A percentile compares a stretch with the other conserved stretches of the same genome.
These are phyloP conservation scores for Apamea anceps DNA, from an alignment of 2,888 invertebrate genomes.

Conservation along the genomic window DNA sequence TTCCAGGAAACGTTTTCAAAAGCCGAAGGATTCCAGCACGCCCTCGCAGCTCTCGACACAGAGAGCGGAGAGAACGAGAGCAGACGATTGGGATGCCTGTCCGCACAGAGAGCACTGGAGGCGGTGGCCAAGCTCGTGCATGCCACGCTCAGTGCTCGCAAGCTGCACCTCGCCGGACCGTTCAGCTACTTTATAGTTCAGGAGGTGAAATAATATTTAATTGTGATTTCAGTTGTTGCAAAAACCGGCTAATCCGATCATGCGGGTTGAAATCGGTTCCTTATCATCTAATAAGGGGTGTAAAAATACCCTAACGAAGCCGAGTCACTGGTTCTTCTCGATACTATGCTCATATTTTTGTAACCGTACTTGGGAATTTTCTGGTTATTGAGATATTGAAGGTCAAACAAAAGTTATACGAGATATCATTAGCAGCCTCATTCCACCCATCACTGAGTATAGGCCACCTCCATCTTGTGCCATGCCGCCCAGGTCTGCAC, in stretches of 20 bases:
- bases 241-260: not conserved
- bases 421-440: not conserved
- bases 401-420: not conserved
- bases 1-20: conserved; percentile 78
- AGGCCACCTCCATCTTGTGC: not conserved
- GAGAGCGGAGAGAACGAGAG: conserved; percentile 69
- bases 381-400: not conserved
- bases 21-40: conserved; percentile 83
- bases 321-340: not conserved
- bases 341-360: not conserved
- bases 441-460: not conserved
- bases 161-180: conserved; percentile 96
- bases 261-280: not conserved
- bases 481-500: not conserved
- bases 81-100: conserved; percentile 89
- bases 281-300: not conserved
- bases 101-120: conserved; percentile 93
- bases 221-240: no score
- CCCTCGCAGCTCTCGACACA: conserved; percentile 82
- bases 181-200: conserved; percentile 96
- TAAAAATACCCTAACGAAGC: not conserved
- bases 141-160: conserved; percentile 94
- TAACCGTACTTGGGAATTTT: not conserved
- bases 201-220: conserved; percentile 90
- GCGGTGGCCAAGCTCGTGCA: conserved; percentile 94